Percentiles rank a stretch among this genome's conserved stretches.
Evolutionary conservation across 2,888 invertebrate species (phyloP).

Genomic region (Yponomeuta cagnagella): DNA sequence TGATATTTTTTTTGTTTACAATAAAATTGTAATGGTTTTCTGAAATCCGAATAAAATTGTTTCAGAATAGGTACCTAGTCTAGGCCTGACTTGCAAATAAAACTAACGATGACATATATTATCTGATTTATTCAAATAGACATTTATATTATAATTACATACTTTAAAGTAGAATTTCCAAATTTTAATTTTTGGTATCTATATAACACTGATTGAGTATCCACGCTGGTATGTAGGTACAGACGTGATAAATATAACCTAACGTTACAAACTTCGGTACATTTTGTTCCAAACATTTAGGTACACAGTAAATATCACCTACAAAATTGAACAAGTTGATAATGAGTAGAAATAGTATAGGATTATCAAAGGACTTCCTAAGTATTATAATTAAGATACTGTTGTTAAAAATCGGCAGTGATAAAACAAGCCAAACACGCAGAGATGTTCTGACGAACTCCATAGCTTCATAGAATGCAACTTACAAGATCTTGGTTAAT

Average conservation of each 20-base stretch:
- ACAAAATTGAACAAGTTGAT: conserved; percentile 72
- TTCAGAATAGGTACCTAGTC: too few relatives aligned
- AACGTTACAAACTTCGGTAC: conserved; percentile 62
- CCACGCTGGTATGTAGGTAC: conserved; percentile 38
- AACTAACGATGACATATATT: conserved; percentile 60
- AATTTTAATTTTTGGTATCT: conserved; percentile 69
- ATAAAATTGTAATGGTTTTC: too few relatives aligned
- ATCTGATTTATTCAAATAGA: conserved; percentile 74
- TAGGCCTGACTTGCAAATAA: conserved; percentile 33
- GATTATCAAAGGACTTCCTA: conserved; percentile 68
- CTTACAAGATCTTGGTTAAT: conserved; percentile 21
- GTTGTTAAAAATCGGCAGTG: conserved; percentile 70
- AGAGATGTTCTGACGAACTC: neutral
- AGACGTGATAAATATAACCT: conserved; percentile 34
- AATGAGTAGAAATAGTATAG: conserved; percentile 61
- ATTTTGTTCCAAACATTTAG: conserved; percentile 67
- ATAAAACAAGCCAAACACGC: conserved; percentile 54
- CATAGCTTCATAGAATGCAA: neutral
- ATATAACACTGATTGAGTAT: conserved; percentile 67
- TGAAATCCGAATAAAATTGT: too few relatives aligned
- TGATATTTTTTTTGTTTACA: too few relatives aligned
- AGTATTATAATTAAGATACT: conserved; percentile 37
- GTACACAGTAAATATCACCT: conserved; percentile 70
- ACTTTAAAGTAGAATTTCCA: conserved; percentile 68
- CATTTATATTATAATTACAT: conserved; percentile 62